Conservation (phyloP, 2,113 vertebrate genomes). For the Ibidorhyncha struthersii region DNA sequence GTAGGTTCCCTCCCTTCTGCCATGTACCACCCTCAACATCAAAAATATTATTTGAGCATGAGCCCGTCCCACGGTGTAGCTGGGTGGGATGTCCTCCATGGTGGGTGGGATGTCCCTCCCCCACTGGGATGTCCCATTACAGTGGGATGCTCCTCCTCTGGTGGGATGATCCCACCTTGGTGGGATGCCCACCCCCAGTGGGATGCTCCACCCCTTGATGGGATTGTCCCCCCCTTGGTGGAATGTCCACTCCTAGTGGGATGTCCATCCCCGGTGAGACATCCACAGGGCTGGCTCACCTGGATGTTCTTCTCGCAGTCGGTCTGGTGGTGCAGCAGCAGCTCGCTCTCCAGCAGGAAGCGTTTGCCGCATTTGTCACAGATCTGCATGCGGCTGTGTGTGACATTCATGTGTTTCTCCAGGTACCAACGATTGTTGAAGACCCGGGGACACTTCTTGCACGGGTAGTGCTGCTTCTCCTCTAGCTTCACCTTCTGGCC, state of each 20-base stretch:
- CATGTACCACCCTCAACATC: neutral
- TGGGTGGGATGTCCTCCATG: neutral
- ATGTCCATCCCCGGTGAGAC: neutral
- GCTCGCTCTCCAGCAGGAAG: constrained; percentile 93
- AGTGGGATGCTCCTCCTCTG: neutral
- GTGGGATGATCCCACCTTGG: neutral
- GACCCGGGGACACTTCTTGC: constrained; percentile 93
- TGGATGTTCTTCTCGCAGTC: constrained; percentile 98
- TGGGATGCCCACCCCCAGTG: neutral
- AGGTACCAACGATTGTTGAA: constrained; percentile 99
- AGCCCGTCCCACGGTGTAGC: neutral
- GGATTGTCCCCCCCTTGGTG: neutral
- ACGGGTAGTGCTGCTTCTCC: constrained; percentile 92
- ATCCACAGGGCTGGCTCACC: constrained; percentile 68
- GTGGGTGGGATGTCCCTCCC: neutral
- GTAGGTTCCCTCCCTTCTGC: neutral
- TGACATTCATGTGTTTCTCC: constrained; percentile 98
- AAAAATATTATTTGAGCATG: neutral
- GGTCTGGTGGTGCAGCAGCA: constrained; percentile 93
- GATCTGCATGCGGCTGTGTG: constrained; percentile 97
- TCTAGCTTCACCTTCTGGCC: constrained; percentile 92
- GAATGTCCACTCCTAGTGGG: neutral
- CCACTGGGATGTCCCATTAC: neutral
- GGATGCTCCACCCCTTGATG: neutral
- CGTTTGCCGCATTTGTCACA: constrained; percentile 93